phyloP scores from a whole-genome alignment of 2,888 invertebrate genomes.

The Rhagophthalmus giganteus region DNA sequence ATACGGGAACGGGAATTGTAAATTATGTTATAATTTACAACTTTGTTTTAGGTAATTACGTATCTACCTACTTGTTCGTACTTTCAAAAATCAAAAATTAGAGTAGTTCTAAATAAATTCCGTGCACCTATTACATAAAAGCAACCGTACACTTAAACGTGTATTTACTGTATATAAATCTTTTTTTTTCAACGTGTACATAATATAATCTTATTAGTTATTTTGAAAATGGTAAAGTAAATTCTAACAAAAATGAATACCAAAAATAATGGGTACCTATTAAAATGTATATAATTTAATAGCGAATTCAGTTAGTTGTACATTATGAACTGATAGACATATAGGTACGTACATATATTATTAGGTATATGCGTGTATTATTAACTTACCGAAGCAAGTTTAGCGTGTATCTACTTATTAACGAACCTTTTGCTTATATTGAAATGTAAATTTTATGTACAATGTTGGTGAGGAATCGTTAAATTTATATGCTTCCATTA shows the following conservation, averaged over 20 bases:
- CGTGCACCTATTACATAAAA: no score
- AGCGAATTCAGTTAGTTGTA: conserved; percentile 9
- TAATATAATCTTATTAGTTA: conserved; percentile 5
- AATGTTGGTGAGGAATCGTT: background rate
- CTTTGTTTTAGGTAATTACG: no score
- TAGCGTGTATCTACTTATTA: background rate
- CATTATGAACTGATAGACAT: conserved; percentile 18
- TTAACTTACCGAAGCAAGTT: background rate
- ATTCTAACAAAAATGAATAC: conserved; percentile 21
- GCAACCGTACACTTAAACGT: no score
- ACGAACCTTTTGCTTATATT: no score
- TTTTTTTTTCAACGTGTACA: background rate
- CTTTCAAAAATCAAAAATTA: no score
- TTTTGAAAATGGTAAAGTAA: conserved; percentile 22
- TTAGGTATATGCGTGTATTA: no score
- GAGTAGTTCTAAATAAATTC: no score
- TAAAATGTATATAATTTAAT: conserved; percentile 22
- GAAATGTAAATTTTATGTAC: no score
- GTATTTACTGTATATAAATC: background rate
- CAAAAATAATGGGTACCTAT: conserved; percentile 7
- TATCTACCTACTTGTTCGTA: no score
- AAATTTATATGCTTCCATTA: conserved; percentile 26
- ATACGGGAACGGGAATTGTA: no score
- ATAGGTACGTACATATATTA: background rate
- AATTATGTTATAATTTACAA: no score